Evolutionary conservation across 2,113 vertebrate species (phyloP).

Genomic region (Psilopogon haemacephalus): DNA sequence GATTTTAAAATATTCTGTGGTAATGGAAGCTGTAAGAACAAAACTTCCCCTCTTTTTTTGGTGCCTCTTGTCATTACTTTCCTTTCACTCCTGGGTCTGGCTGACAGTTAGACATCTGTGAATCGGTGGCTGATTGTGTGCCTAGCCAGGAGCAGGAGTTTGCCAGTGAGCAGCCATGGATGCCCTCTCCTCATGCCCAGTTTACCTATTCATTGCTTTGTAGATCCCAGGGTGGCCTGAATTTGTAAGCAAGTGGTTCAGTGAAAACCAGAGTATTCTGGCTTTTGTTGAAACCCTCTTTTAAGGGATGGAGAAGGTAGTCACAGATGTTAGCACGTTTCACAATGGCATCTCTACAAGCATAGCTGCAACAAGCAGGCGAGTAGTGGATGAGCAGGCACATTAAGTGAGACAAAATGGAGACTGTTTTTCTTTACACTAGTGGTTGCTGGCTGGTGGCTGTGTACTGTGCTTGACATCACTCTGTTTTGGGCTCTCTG

Average conservation of each 20-base stretch:
- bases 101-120: neutral
- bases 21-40: neutral
- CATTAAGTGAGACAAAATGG: neutral
- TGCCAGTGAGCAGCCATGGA: neutral
- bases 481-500: neutral
- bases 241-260: neutral
- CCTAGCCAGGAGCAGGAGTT: neutral
- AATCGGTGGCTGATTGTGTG: neutral
- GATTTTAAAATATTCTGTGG: neutral
- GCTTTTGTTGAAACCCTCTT: neutral
- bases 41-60: neutral
- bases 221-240: neutral
- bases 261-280: conserved; percentile 1
- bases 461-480: neutral
- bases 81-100: neutral
- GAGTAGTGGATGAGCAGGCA: neutral
- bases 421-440: neutral
- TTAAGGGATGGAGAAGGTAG: neutral
- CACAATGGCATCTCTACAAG: fast-evolving
- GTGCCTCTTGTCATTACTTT: neutral
- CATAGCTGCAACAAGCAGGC: neutral
- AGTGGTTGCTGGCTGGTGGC: neutral
- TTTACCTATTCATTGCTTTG: neutral
- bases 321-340: neutral
- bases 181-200: neutral